Evolutionary conservation across 2,888 invertebrate species (phyloP).

Genomic region (Willowsia nigromaculata): DNA sequence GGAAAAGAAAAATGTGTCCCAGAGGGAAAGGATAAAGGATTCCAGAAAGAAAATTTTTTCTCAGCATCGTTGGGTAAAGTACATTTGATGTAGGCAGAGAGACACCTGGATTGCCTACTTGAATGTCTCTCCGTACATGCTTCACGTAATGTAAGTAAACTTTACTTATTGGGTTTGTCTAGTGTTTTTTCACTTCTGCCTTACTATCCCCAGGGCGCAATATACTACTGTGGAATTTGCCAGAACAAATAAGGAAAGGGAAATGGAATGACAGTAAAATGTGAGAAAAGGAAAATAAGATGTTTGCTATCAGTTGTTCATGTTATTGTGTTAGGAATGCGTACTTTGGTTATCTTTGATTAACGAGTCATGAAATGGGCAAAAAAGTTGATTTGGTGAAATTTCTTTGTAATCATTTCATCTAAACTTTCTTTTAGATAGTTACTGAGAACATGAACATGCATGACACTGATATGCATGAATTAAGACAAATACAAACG

Average conservation of each 20-base stretch:
- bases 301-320: background rate
- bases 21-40: conserved; percentile 26
- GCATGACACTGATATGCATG: background rate
- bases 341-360: background rate
- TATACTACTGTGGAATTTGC: conserved; percentile 23
- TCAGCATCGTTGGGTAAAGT: background rate
- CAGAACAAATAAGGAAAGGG: background rate
- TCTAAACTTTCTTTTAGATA: background rate
- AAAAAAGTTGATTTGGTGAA: conserved; percentile 6
- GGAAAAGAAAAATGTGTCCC: conserved; percentile 26
- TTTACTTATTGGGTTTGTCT: background rate
- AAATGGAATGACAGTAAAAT: background rate
- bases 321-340: background rate
- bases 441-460: background rate
- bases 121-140: background rate
- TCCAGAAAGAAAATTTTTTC: background rate
- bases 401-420: background rate
- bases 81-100: background rate
- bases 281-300: background rate
- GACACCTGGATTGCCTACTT: background rate
- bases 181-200: background rate
- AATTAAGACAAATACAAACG: background rate
- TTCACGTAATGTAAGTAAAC: background rate
- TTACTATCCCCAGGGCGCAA: conserved; percentile 44
- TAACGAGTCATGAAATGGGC: background rate